phyloP scores from a whole-genome alignment of 2,797 vertebrate genomes.

The Propithecus deckenii region DNA sequence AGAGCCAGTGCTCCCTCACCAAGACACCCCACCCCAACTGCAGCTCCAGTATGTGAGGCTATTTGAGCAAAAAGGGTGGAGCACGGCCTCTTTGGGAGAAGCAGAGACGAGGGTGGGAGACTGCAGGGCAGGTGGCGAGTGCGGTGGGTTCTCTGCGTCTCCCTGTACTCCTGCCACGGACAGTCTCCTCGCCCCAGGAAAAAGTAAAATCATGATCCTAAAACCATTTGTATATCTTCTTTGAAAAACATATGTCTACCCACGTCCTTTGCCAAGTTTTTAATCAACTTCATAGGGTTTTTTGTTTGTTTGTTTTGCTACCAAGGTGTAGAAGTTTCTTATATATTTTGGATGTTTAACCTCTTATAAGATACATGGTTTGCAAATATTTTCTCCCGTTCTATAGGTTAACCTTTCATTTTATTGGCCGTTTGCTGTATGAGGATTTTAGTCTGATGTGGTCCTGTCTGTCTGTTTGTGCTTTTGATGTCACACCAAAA shows the following conservation, averaged over 20 bases:
- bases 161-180: rapidly evolving
- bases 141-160: background rate
- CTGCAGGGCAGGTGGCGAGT: rapidly evolving
- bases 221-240: background rate
- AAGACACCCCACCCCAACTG: rapidly evolving
- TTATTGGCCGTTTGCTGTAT: background rate
- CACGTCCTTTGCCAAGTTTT: background rate
- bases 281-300: background rate
- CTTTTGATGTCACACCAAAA: background rate
- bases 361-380: background rate
- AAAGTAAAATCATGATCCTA: background rate
- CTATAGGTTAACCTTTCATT: background rate
- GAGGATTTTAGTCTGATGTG: background rate
- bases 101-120: background rate
- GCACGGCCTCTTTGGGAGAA: background rate
- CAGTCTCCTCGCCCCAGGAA: background rate
- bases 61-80: background rate
- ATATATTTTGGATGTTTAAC: background rate
- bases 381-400: background rate
- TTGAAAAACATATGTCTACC: background rate
- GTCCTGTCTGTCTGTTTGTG: background rate
- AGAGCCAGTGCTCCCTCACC: rapidly evolving
- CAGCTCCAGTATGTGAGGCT: background rate
- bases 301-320: background rate
- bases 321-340: background rate